Conservation (phyloP, 2,113 vertebrate species). For the Machaerirhynchus nigripectus region DNA sequence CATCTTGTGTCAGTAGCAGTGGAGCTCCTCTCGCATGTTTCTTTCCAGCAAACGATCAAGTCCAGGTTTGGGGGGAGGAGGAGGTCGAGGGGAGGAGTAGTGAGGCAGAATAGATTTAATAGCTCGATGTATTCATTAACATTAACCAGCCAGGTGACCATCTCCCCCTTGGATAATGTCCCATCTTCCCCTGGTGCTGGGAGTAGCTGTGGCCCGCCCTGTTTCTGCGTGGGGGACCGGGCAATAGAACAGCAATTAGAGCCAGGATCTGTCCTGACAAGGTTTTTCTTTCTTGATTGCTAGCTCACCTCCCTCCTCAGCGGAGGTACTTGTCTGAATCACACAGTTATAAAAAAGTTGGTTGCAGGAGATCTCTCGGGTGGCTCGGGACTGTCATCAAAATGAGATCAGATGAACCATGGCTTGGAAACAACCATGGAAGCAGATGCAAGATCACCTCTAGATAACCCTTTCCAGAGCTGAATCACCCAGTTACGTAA, state of each 20-base stretch:
- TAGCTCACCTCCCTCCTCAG: neutral
- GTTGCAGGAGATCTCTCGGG: neutral
- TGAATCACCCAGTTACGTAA: neutral
- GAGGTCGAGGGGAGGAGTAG: rapidly evolving
- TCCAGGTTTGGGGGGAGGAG: neutral
- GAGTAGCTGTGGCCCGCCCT: neutral
- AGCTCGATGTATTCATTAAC: neutral
- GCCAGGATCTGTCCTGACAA: neutral
- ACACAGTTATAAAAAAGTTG: neutral
- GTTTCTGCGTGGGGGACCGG: neutral
- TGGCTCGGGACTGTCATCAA: neutral
- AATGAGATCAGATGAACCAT: neutral
- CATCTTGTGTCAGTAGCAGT: neutral
- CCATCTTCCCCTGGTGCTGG: neutral
- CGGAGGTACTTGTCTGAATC: neutral
- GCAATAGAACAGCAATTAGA: neutral
- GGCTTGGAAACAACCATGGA: neutral
- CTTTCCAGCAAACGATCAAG: neutral
- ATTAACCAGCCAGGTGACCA: neutral
- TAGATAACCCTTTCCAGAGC: neutral
- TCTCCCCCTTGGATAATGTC: neutral
- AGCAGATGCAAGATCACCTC: neutral
- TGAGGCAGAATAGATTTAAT: neutral
- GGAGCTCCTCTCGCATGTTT: neutral
- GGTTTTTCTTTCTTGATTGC: neutral